Base-by-base conservation (phyloP, 2,113 vertebrate species). In the Prietella phreatophila region DNA sequence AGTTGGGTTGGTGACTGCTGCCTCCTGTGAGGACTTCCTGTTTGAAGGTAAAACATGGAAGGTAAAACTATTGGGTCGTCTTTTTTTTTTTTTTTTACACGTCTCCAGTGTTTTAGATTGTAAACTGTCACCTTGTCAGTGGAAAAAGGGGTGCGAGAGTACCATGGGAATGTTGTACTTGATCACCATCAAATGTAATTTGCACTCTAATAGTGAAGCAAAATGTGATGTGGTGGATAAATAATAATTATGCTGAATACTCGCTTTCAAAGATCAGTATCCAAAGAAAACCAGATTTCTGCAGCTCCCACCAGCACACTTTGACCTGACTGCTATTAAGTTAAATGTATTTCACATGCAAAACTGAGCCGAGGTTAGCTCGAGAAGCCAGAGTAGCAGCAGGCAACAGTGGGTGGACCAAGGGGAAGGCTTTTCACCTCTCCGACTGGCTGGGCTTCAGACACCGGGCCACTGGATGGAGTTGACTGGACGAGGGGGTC, bases 381-480 rank as follows among this genome's bases (percentile, higher is more conserved):
- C 60, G 17, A 88, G 73, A 79, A 88, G 87, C 82, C 73, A 58
- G 75, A 88, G 36, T 80, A 85, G 83, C 82, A 80, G 83, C 87
- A 88, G 87, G 87, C 82, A 85, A 78, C 60, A 47, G 33, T 67
- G 82, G 63, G 55, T 14, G 22, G 69, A 87, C 73, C 30, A 25
- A 89, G 63, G 85, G 56, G 39, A 36, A 47, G 60, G 82, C 25
- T 84, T 78, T 88, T 94, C 96, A 99, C 98, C 97, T 99, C 98
- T 90, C 96, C 95, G 20, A 96, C 93, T 93, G 95, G 96, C 90
- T 94, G 89, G 69, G 91, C 73, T 27, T 91, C 20, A 84, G 90
- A 89, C 71, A 86, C 93, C 63, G 80, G 84, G 39, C 61, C 87
- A 69, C 47, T 8, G 27, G 58, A 15, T 85, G 82, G 60, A 30